Conservation (phyloP, 2,888 invertebrate species). For the Dasysyrphus albostriatus region DNA sequence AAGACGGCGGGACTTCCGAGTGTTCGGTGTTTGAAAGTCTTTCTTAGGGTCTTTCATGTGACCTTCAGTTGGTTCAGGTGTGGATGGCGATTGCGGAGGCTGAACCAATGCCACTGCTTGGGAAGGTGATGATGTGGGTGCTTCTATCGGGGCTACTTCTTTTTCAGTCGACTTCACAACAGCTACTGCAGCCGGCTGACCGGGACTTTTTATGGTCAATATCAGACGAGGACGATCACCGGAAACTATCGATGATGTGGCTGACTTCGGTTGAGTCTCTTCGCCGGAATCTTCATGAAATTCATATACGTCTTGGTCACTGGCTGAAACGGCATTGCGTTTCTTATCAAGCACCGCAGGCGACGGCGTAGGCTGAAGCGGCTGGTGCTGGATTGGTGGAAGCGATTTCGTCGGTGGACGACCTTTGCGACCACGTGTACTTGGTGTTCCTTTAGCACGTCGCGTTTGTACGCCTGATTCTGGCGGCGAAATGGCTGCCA, state of each 20-base stretch:
- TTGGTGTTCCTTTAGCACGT: conserved; percentile 83
- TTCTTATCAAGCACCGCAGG: conserved; percentile 82
- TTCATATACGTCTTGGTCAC: conserved; percentile 91
- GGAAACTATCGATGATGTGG: conserved; percentile 46
- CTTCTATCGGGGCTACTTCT: conserved; percentile 61
- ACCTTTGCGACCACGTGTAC: conserved; percentile 83
- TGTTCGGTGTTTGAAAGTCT: conserved; percentile 85
- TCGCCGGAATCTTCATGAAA: conserved; percentile 96
- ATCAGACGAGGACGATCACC: conserved; percentile 89
- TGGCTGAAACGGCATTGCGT: conserved; percentile 67
- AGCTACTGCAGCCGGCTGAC: conserved; percentile 77
- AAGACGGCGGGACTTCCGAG: conserved; percentile 91
- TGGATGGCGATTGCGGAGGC: conserved; percentile 64
- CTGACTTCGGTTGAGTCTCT: conserved; percentile 84
- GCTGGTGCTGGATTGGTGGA: conserved; percentile 58
- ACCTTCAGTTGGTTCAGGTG: conserved; percentile 54
- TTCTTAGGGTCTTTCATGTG: conserved; percentile 73
- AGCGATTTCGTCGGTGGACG: conserved; percentile 82
- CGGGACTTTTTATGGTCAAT: conserved; percentile 91
- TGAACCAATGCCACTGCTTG: conserved; percentile 77
- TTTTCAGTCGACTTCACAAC: conserved; percentile 77
- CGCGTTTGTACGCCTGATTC: conserved; percentile 86
- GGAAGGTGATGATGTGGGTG: conserved; percentile 76
- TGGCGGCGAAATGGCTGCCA: conserved; percentile 75
- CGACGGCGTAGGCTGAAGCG: conserved; percentile 39